phyloP scores from a whole-genome alignment of 53 echinoderm and acorn worm species.

The Crossaster papposus region DNA sequence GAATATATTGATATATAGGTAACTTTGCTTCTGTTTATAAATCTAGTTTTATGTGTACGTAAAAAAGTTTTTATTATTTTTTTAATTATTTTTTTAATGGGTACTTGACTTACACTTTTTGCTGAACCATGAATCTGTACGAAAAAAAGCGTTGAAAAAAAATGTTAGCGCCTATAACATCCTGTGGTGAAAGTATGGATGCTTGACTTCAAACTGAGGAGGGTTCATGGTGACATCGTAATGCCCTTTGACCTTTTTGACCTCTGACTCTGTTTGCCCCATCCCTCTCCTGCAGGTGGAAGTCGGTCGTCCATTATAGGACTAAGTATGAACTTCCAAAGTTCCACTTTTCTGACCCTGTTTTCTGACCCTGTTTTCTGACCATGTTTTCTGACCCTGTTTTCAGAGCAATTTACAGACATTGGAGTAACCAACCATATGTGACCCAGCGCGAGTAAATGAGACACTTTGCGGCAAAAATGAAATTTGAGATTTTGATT shows the following conservation, averaged over 20 bases:
- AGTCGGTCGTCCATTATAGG: slow-evolving; percentile 67
- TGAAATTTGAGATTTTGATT: no score
- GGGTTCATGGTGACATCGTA: not conserved
- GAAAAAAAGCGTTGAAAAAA: no score
- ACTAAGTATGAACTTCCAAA: slow-evolving; percentile 68
- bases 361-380: slow-evolving; percentile 6
- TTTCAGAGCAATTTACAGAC: not conserved
- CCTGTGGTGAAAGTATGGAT: not conserved
- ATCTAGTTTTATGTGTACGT: no score
- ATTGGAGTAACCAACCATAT: slow-evolving; percentile 10
- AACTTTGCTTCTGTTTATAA: no score
- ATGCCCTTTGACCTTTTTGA: slow-evolving; percentile 14
- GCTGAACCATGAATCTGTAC: no score
- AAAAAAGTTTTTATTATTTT: no score
- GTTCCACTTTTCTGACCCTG: not conserved
- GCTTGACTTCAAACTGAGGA: not conserved
- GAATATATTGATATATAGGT: no score
- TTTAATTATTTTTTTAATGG: no score
- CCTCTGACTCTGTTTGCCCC: not conserved
- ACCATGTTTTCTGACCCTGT: not conserved
- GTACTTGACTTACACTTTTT: no score
- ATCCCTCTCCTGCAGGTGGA: slow-evolving; percentile 59
- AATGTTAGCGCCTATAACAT: no score
- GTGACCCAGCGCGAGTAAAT: no score
- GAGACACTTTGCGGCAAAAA: no score